Base-by-base conservation (phyloP, 1,140 invertebrate species). In the Forficula auricularia region DNA sequence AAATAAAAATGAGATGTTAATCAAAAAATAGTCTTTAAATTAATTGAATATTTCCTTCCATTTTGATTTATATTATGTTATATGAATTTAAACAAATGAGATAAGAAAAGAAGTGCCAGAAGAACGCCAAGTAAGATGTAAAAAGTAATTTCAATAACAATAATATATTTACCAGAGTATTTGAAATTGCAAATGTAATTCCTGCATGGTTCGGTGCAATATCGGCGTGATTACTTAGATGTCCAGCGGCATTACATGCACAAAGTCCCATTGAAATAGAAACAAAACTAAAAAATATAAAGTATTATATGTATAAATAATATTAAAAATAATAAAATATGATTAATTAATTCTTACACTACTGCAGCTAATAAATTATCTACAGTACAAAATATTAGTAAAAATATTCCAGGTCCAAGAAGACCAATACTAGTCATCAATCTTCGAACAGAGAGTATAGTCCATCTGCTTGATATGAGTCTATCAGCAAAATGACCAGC, bases 211-310 rank as follows among this genome's bases (percentile, higher is more conserved):
- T 80, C 2, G 80, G 80, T 3, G 80, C 80, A 16, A 85, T 66
- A 51, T 85, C 81, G 4, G 79, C 77, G 55, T 85, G 81, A 58
- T 84, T 85, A 54, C 75, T 79, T 10, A 85, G 59, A 59, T 84
- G 80, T 15, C 81, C 81, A 12, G 79, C 75, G 31, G 79, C 80
- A 57, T 83, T 84, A 53, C 75, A 79, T 0, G 80, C 79, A 55
- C 77, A 79, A 15, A 83, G 57, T 7, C 79, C 79, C 75, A 85
- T 80, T 6, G 78, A 80, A 50, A 83, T 71, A 3, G 78, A 79
- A 20, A 83, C 72, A 55, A 81, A 73, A 46, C 75, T 79, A 53
- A 22, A 65, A 34, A 18, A 42, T 40, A 38, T 22, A 30, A 18
- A 15, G 18, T 3, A 6, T 38, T 13, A 14, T 7, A 42, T 38